phyloP scores from a whole-genome alignment of 2,888 invertebrate genomes.

The Onthophagus sagittarius region DNA sequence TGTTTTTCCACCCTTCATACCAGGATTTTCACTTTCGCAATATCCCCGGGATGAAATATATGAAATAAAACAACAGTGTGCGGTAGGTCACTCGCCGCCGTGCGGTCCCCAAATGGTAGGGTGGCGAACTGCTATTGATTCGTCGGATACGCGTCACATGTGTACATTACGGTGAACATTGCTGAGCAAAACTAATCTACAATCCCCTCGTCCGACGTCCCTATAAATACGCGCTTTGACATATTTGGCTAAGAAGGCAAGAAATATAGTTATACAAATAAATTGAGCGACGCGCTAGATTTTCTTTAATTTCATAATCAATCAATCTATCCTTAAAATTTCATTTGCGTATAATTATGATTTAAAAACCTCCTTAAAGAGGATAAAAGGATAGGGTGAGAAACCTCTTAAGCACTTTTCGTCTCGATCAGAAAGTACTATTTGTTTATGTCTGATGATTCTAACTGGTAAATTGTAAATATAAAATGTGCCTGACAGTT shows the following conservation, averaged over 20 bases:
- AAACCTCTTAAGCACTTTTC: constrained; percentile 26
- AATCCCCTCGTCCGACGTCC: background rate
- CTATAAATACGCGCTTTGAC: background rate
- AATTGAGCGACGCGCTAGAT: background rate
- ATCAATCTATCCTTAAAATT: background rate
- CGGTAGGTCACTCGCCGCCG: constrained; percentile 31
- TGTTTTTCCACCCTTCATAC: constrained; percentile 35
- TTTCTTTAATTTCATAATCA: background rate
- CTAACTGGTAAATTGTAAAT: constrained; percentile 39
- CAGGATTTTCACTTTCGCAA: constrained; percentile 44
- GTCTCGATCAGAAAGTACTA: constrained; percentile 27
- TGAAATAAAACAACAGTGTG: constrained; percentile 42
- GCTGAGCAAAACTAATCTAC: constrained; percentile 26
- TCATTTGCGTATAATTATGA: background rate
- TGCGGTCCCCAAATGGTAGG: constrained; percentile 32
- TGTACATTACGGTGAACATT: constrained; percentile 42
- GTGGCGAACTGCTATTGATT: constrained; percentile 44
- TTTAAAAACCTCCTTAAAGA: constrained; percentile 4
- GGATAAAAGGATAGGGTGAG: constrained; percentile 18
- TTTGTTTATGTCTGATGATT: constrained; percentile 15
- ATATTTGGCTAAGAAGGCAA: background rate
- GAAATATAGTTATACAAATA: background rate
- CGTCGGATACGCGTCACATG: constrained; percentile 45
- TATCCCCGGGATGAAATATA: constrained; percentile 42
- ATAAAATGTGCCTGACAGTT: constrained; percentile 46